phyloP scores from a whole-genome alignment of 2,113 vertebrate species.

The Perccottus glenii region DNA sequence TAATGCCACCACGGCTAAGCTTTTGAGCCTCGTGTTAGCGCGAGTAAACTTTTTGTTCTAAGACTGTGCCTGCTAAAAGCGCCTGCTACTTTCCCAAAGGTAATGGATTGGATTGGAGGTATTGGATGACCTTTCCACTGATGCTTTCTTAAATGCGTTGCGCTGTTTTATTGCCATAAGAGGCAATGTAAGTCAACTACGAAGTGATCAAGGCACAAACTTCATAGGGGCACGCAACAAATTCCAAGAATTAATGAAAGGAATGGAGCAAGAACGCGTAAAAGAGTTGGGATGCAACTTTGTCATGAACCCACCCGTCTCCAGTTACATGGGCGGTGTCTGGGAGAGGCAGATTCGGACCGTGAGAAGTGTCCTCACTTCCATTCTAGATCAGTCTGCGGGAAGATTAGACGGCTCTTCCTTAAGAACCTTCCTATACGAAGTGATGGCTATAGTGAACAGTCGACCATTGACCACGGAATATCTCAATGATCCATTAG shows the following conservation, averaged over 20 bases:
- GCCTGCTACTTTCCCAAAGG: constrained; percentile 1
- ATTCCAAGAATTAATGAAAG: too few species aligned
- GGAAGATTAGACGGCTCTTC: too few species aligned
- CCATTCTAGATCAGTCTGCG: too few species aligned
- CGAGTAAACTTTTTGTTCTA: background rate
- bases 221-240: too few species aligned
- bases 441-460: too few species aligned
- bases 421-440: too few species aligned
- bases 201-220: constrained; percentile 16
- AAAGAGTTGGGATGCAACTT: background rate
- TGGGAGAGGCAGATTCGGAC: background rate
- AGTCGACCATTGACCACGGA: too few species aligned
- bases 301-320: background rate
- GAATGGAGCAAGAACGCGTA: background rate
- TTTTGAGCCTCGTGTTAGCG: too few species aligned
- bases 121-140: constrained; percentile 1
- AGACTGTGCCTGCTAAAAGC: background rate
- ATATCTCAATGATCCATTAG: too few species aligned
- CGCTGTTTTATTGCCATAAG: constrained; percentile 5
- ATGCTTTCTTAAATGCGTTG: too few species aligned
- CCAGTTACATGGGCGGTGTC: constrained; percentile 3
- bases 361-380: constrained; percentile 1
- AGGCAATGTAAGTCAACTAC: background rate
- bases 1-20: too few species aligned
- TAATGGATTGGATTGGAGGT: constrained; percentile 6